These are phyloP conservation scores for Fragum fragum DNA, from an alignment of 2,888 invertebrate genomes.

Conservation along the genomic window DNA sequence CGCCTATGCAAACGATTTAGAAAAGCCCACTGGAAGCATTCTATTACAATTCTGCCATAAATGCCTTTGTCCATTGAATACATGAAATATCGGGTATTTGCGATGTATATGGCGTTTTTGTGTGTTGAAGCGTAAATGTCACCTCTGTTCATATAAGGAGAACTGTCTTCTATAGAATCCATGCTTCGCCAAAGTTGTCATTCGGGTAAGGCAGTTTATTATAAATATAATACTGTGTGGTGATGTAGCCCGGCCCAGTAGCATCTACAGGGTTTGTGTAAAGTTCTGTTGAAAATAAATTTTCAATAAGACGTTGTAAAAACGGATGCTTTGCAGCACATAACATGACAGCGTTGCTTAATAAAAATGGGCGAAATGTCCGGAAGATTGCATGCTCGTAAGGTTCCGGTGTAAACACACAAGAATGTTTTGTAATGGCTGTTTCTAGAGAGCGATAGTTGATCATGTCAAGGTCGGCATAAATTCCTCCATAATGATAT, in stretches of 20 bases:
- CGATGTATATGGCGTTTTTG: slow-evolving; percentile 26
- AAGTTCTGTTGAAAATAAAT: slow-evolving; percentile 23
- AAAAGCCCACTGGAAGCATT: too few relatives aligned
- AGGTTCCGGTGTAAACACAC: slow-evolving; percentile 79
- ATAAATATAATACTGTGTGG: slow-evolving; percentile 28
- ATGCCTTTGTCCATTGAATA: slow-evolving; percentile 11
- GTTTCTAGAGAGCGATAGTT: slow-evolving; percentile 75
- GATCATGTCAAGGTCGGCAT: slow-evolving; percentile 83
- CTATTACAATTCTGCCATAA: too few relatives aligned
- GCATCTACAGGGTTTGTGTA: slow-evolving; percentile 5
- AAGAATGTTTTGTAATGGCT: slow-evolving; percentile 68
- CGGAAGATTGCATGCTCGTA: slow-evolving; percentile 76
- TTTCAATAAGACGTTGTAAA: too few relatives aligned
- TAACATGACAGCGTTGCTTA: slow-evolving; percentile 79
- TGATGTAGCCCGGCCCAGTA: slow-evolving; percentile 31
- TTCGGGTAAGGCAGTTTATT: slow-evolving; percentile 21
- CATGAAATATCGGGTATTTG: slow-evolving; percentile 39
- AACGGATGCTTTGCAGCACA: too few relatives aligned
- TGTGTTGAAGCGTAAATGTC: not conserved
- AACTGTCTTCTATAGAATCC: not conserved
- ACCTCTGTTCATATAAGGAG: slow-evolving; percentile 37
- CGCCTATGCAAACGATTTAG: too few relatives aligned
- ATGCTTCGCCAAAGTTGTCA: too few relatives aligned
- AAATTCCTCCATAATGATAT: too few relatives aligned
- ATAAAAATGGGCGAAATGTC: slow-evolving; percentile 71